These are phyloP conservation scores for Charaxes varanes DNA, from an alignment of 1,140 invertebrate species.

Conservation along the genomic window DNA sequence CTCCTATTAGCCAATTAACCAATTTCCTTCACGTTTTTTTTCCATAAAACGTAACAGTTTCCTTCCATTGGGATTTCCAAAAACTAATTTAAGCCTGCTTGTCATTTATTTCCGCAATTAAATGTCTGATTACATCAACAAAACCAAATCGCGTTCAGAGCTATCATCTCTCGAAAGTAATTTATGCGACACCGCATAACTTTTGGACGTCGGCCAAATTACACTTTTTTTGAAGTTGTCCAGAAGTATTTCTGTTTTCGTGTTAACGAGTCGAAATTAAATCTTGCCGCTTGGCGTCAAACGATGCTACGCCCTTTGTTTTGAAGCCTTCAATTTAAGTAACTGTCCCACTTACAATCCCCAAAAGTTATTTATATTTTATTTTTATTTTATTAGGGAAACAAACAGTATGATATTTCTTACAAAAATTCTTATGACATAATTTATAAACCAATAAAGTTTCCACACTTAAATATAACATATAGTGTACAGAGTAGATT, in stretches of 20 bases:
- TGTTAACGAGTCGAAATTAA: conserved; percentile 1
- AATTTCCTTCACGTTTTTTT: no score
- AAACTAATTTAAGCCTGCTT: not conserved
- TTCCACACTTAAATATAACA: no score
- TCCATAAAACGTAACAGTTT: no score
- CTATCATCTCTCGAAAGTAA: no score
- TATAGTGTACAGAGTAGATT: no score
- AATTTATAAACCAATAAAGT: no score
- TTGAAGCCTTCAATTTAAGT: conserved; percentile 13
- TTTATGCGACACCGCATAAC: conserved; percentile 13
- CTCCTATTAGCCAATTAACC: no score
- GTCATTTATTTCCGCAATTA: conserved; percentile 2
- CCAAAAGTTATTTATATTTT: conserved; percentile 16
- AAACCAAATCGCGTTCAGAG: conserved; percentile 3
- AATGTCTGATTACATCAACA: conserved; percentile 6
- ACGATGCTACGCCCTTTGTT: conserved; percentile 13
- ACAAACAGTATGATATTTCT: no score
- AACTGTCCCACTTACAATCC: conserved; percentile 11
- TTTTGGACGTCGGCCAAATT: conserved; percentile 14
- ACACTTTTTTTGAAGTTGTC: conserved; percentile 11
- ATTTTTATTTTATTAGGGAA: no score
- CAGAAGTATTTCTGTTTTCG: not conserved
- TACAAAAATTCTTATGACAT: no score
- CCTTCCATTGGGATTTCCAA: no score
- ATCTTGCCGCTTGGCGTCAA: conserved; percentile 3